A percentile compares a stretch with the other conserved stretches of the same genome.
Evolutionary conservation across 1,140 invertebrate genomes (phyloP).

Genomic region (Rhopalosiphum padi): DNA sequence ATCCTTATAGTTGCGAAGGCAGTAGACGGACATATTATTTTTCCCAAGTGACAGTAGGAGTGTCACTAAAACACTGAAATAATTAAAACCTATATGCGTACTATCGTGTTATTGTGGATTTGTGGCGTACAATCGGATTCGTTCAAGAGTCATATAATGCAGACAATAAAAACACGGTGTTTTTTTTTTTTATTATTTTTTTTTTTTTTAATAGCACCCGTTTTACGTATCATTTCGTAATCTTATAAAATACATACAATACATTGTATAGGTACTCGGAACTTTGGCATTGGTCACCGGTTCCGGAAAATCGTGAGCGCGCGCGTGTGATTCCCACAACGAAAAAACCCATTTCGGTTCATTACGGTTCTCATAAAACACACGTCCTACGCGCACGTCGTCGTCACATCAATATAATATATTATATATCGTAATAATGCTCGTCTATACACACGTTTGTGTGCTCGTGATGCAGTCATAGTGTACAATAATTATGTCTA

Average conservation of each 20-base stretch:
- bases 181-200: background rate
- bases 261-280: background rate
- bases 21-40: background rate
- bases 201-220: background rate
- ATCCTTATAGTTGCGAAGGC: background rate
- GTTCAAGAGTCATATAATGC: background rate
- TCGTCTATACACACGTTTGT: background rate
- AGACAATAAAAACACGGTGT: background rate
- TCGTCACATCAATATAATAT: background rate
- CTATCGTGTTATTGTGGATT: background rate
- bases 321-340: slow-evolving; percentile 2
- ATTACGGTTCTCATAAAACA: slow-evolving; percentile 38
- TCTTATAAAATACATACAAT: background rate
- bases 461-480: background rate
- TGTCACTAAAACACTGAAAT: background rate
- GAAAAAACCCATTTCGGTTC: slow-evolving; percentile 26
- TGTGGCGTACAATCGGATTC: background rate
- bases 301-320: background rate
- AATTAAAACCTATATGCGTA: background rate
- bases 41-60: background rate
- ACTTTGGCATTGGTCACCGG: background rate
- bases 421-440: background rate
- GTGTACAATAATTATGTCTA: background rate
- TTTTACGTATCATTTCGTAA: slow-evolving; percentile 18
- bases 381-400: background rate